phyloP scores from a whole-genome alignment of 2,113 vertebrate genomes.

The Cisticola juncidis region DNA sequence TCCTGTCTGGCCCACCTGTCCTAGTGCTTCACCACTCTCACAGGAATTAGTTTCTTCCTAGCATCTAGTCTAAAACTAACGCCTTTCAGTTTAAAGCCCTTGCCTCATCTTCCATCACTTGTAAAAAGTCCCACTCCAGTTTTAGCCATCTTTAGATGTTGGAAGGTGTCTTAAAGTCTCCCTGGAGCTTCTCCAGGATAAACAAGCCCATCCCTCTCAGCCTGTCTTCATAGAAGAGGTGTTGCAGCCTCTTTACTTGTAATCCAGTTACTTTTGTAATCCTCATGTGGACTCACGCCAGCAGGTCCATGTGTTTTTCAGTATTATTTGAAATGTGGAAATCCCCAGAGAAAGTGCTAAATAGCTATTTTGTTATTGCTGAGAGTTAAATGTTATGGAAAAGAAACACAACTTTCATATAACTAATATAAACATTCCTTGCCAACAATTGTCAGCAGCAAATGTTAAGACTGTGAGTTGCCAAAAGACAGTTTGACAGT shows the following conservation, averaged over 20 bases:
- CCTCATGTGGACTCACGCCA: no score
- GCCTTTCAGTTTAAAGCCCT: neutral
- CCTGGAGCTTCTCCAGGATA: accelerated
- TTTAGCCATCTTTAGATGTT: neutral
- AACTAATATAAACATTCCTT: neutral
- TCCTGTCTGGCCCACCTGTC: neutral
- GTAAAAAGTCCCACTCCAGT: neutral
- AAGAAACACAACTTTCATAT: neutral
- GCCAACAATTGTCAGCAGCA: neutral
- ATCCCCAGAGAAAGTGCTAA: neutral
- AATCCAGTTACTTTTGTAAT: neutral
- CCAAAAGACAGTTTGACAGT: neutral
- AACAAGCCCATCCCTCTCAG: neutral
- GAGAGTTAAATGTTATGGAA: neutral
- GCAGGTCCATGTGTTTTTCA: neutral
- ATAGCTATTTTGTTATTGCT: neutral
- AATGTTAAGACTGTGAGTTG: neutral
- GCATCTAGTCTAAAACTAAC: neutral
- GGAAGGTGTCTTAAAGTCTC: no score
- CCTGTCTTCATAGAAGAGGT: neutral
- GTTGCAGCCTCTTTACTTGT: neutral
- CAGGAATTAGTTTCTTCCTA: neutral
- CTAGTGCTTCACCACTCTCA: neutral
- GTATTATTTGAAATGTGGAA: neutral
- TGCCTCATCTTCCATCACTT: no score